Evolutionary conservation across 1,140 invertebrate species (phyloP).

Genomic region (Lamellibrachia luymesi): DNA sequence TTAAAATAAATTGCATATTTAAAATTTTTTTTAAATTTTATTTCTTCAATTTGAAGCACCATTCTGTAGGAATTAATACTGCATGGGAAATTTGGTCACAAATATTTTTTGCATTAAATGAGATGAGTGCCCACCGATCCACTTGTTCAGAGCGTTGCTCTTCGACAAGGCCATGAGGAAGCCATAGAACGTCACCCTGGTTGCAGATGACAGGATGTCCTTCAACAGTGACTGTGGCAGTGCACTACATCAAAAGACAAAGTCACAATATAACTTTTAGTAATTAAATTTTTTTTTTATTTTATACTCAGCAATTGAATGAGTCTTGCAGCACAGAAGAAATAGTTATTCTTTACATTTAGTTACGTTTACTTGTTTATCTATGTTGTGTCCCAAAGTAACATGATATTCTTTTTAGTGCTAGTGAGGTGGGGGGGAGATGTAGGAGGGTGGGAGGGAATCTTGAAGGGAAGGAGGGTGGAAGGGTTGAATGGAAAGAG

Average conservation of each 20-base stretch:
- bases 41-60: too few species aligned
- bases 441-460: too few species aligned
- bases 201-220: slow-evolving; percentile 46
- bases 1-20: not conserved
- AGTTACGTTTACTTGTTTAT: not conserved
- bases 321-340: not conserved
- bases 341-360: not conserved
- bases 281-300: not conserved
- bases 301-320: not conserved
- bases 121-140: slow-evolving; percentile 41
- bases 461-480: too few species aligned
- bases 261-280: not conserved
- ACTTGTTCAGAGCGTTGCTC: slow-evolving; percentile 48
- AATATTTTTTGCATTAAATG: too few species aligned
- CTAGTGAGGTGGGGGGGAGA: too few species aligned
- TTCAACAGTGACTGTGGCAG: slow-evolving; percentile 43
- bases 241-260: slow-evolving; percentile 35
- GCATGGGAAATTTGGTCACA: too few species aligned
- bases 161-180: slow-evolving; percentile 53
- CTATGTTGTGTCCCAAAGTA: not conserved
- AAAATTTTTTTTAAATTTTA: too few species aligned
- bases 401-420: not conserved
- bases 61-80: too few species aligned
- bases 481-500: too few species aligned
- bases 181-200: slow-evolving; percentile 52